Evolutionary conservation across 2,888 invertebrate genomes (phyloP).

Genomic region (Drymonia ruficornis): DNA sequence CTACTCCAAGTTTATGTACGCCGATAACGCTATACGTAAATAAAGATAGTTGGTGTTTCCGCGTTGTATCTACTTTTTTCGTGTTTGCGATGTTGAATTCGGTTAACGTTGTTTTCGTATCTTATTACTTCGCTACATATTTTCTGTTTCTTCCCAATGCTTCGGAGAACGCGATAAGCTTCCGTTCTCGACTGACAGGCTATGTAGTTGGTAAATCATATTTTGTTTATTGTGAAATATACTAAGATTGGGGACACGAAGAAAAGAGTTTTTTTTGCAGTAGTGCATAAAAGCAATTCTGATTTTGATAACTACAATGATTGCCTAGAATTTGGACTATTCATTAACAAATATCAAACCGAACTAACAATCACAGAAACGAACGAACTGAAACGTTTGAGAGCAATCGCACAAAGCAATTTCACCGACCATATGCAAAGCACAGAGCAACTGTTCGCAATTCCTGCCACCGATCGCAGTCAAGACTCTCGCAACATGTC

Average conservation of each 20-base stretch:
- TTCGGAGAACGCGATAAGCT: neutral
- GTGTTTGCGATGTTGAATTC: conserved; percentile 7
- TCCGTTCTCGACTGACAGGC: neutral
- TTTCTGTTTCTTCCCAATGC: neutral
- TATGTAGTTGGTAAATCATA: neutral
- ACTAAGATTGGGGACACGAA: too few relatives aligned
- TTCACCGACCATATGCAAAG: conserved; percentile 42
- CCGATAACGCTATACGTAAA: conserved; percentile 29
- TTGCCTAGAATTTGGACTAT: too few relatives aligned
- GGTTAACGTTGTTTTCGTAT: conserved; percentile 5
- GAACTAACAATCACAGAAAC: conserved; percentile 33
- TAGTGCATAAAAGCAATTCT: too few relatives aligned
- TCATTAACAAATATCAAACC: conserved; percentile 11
- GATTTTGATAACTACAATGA: too few relatives aligned
- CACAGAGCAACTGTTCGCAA: conserved; percentile 44
- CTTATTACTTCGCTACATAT: conserved; percentile 6
- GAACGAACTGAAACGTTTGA: conserved; percentile 34
- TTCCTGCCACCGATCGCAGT: conserved; percentile 51
- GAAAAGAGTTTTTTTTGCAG: too few relatives aligned
- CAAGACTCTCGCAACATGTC: conserved; percentile 53
- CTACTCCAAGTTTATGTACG: conserved; percentile 30
- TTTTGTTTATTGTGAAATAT: conserved; percentile 15
- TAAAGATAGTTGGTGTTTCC: conserved; percentile 25
- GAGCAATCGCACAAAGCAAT: conserved; percentile 43
- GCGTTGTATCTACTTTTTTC: conserved; percentile 14